Evolutionary conservation across 1,140 invertebrate genomes (phyloP).

Genomic region (Drosophila pectinifera): DNA sequence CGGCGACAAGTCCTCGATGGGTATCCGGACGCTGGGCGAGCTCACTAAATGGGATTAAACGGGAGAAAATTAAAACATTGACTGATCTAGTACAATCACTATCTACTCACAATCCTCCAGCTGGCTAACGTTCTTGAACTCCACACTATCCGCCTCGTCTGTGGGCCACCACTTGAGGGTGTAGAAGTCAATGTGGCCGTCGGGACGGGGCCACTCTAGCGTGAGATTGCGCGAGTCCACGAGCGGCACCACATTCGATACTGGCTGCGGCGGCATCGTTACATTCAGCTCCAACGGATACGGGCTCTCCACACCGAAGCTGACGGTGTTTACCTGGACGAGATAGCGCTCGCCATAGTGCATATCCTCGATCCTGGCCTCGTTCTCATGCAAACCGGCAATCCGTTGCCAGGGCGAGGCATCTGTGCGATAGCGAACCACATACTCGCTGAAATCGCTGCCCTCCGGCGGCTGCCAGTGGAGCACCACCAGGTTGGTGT

Average conservation of each 20-base stretch:
- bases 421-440: slow-evolving; percentile 92
- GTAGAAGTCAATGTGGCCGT: slow-evolving; percentile 93
- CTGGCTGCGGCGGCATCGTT: slow-evolving; percentile 93
- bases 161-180: slow-evolving; percentile 90
- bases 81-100: background rate
- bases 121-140: slow-evolving; percentile 86
- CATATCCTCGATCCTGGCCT: slow-evolving; percentile 93
- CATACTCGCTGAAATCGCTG: slow-evolving; percentile 92
- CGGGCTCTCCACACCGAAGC: slow-evolving; percentile 92
- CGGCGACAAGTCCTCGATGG: slow-evolving; percentile 91
- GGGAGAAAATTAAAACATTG: background rate
- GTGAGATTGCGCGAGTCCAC: slow-evolving; percentile 96
- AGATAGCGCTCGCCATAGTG: slow-evolving; percentile 94
- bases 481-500: slow-evolving; percentile 92
- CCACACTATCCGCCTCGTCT: slow-evolving; percentile 85
- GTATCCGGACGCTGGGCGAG: slow-evolving; percentile 85
- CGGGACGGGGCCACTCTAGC: slow-evolving; percentile 93
- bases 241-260: slow-evolving; percentile 90
- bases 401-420: slow-evolving; percentile 89
- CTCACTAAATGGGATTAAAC: slow-evolving; percentile 14
- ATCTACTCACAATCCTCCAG: slow-evolving; percentile 55
- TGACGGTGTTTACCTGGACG: slow-evolving; percentile 94
- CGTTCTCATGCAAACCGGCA: slow-evolving; percentile 87
- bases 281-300: slow-evolving; percentile 91
- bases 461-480: slow-evolving; percentile 91